These are phyloP conservation scores for Motacilla alba DNA, from an alignment of 2,113 vertebrate species.

Conservation along the genomic window DNA sequence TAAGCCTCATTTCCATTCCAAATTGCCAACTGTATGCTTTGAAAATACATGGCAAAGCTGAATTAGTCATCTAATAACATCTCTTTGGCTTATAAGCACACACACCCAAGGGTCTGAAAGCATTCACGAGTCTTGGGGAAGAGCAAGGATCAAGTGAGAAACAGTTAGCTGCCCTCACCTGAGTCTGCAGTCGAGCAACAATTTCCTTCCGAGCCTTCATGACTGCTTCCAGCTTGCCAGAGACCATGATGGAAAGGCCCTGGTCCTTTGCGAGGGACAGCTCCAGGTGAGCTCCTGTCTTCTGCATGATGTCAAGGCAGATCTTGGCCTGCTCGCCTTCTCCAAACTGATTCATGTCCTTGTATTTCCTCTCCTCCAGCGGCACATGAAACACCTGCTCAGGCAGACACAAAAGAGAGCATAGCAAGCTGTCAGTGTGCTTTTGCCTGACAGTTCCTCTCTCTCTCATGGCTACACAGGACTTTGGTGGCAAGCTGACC, in stretches of 20 bases:
- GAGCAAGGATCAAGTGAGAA: neutral
- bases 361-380: slow-evolving; percentile 97
- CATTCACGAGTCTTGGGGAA: neutral
- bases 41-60: slow-evolving; percentile 20
- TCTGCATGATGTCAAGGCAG: slow-evolving; percentile 99
- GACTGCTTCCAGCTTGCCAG: slow-evolving; percentile 94
- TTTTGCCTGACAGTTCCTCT: neutral
- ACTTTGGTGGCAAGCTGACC: neutral
- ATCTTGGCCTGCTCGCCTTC: slow-evolving; percentile 99
- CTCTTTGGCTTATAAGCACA: neutral
- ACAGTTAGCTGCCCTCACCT: slow-evolving; percentile 75
- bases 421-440: neutral
- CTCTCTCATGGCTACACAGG: neutral
- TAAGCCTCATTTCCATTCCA: slow-evolving; percentile 36
- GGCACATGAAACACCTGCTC: slow-evolving; percentile 96
- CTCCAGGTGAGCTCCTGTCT: slow-evolving; percentile 96
- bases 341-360: slow-evolving; percentile 99
- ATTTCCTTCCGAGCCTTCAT: slow-evolving; percentile 99
- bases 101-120: slow-evolving; percentile 19
- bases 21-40: slow-evolving; percentile 4
- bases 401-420: neutral
- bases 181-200: slow-evolving; percentile 96
- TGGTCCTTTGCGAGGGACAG: slow-evolving; percentile 98
- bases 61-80: slow-evolving; percentile 55
- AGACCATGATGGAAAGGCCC: slow-evolving; percentile 99